Evolutionary conservation across 2,797 vertebrate genomes (phyloP), one percentile per base, ranked within the genome.

Genomic region (Poecilia gillii): DNA sequence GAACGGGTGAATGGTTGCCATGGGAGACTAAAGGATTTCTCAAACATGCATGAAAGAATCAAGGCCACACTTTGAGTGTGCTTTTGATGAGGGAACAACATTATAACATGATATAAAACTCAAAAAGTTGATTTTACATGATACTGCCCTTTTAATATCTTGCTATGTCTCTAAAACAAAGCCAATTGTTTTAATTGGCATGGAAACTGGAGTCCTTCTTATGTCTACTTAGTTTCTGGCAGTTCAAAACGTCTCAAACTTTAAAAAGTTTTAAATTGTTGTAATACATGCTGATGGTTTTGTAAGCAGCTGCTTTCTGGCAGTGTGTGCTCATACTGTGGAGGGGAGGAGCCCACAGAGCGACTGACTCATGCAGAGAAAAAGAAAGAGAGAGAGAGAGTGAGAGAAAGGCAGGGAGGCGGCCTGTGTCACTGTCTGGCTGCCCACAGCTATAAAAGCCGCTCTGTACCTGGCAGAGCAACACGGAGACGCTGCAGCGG

Each of bases 371-470:
- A 94, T 84, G 86, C 86, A 57, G 86, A 64, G 75, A 76, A 76
- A 59, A 77, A 55, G 77, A n/a, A 2, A 55, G 9, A 43, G 43
- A 64, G 59, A 33, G 59, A 64, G 59, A 64, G 31, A 62, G 57
- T 6, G 31, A 64, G 59, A 45, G 82, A 62, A 82, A 72, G 79
- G 55, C 72, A 79, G 84, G 79, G 81, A 43, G 86, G 71, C 74
- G 68, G 86, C 41, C 83, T 93, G 92, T 94, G 91, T 94, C 93
- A 93, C 88, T 71, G 94, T 93, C 92, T 95, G 94, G 91, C 92
- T 91, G 90, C 90, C 90, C 84, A 25, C 76, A 23, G 77, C 91
- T 96, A 97, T 98, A 97, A 94, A 97, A 92, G 89, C 84, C 85
- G 80, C 87, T 79, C 77, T 71, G 87, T 93, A 97, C 96, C 96